Evolutionary conservation across 2,888 invertebrate species (phyloP).

Genomic region (Nezara viridula): DNA sequence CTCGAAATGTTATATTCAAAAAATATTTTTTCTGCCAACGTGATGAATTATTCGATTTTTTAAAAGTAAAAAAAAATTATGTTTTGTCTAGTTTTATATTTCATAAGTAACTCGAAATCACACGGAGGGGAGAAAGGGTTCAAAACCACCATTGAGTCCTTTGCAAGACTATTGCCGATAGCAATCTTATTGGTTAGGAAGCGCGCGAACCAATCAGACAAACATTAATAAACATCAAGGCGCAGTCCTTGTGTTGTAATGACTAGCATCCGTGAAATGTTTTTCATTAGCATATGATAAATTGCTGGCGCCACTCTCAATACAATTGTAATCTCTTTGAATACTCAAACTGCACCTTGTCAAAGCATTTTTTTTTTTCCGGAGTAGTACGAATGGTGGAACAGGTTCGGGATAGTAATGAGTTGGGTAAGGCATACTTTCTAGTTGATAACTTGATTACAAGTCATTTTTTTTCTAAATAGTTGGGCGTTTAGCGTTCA

Average conservation of each 20-base stretch:
- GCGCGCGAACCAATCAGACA: constrained; percentile 32
- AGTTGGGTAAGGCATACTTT: constrained; percentile 22
- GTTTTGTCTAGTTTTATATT: neutral
- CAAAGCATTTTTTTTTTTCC: neutral
- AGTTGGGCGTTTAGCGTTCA: neutral
- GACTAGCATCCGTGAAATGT: constrained; percentile 37
- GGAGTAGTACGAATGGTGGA: neutral
- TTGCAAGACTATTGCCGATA: neutral
- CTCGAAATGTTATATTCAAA: neutral
- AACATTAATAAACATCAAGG: constrained; percentile 38
- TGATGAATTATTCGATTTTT: no score
- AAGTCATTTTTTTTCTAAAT: neutral
- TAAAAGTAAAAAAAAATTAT: no score
- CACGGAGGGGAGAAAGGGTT: no score
- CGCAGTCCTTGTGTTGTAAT: constrained; percentile 33
- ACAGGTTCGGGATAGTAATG: constrained; percentile 24
- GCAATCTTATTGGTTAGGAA: neutral
- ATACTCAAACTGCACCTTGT: constrained; percentile 24
- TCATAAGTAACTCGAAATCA: neutral
- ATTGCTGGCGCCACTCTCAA: constrained; percentile 39
- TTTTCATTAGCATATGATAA: constrained; percentile 34
- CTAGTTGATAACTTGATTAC: constrained; percentile 22
- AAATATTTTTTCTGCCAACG: no score
- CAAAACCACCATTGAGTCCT: no score
- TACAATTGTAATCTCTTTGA: constrained; percentile 11